Evolutionary conservation across 2,888 invertebrate genomes (phyloP), one percentile per base, ranked within the genome.

Genomic region (Euphydryas editha): DNA sequence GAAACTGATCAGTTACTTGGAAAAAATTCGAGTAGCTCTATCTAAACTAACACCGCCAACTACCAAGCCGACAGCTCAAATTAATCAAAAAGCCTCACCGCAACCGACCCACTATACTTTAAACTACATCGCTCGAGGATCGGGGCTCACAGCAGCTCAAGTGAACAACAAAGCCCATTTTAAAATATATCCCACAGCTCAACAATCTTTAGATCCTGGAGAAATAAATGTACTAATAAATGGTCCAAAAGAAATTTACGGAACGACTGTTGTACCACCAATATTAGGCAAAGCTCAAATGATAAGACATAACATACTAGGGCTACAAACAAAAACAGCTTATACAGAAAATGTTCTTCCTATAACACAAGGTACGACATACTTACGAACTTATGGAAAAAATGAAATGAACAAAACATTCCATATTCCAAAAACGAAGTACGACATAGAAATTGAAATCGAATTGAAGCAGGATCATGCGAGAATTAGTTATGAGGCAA

Each of bases 91-190:
- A 76, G 84, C 84, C 11, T 84, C 88, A 2, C 82, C 88, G 42
- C 90, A 90, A 77, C 80, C 81, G 15, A 76, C 82, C 63, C 88
- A 90, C 68, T 87, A 86, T 69, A 92, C 93, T 10, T 83, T 93
- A 3, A 92, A 93, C 74, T 95, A 94, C 75, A 87, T 94, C 2
- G 94, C 94, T 0, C 89, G 93, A 79, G 95, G 95, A 11, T 94
- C 94, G 80, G 95, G 95, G 0, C 81, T 95, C 20, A 85, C 92
- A 42, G 93, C 94, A 42, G 94, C 94, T 30, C 94, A 94, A 81
- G 86, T 94, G 58, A 87, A 93, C 65, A 90, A 90, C 68, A 93
- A 93, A 80, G 88, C 93, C 61, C 81, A 86, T 57, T 95, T 95
- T 78, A 95, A 94, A 81, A 85, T 95, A 67, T 95, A 95, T 74